Evolutionary conservation across 1,140 invertebrate species (phyloP), one percentile per base, ranked within the genome.

Genomic region (Drosophila serrata): DNA sequence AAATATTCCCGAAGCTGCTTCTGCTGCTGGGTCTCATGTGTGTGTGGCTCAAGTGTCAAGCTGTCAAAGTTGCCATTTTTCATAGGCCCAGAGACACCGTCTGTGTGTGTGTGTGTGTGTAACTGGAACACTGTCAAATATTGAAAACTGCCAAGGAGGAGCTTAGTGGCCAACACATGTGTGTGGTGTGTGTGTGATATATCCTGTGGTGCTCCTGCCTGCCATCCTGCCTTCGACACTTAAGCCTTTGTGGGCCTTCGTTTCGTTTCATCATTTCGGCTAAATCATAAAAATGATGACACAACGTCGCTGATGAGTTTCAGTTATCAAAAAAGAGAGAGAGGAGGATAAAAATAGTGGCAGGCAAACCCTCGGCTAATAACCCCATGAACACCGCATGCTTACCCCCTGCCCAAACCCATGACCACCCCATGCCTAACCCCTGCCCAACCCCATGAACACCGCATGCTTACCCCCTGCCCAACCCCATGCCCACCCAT

Each of bases 21-120:
- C 40, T 43, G 29, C 13, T 22, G 40, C 40, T 43, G 40, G 48
- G n/a, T 33, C 37, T 35, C 62, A 65, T 56, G 70, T 67, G 77
- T 79, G 19, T 51, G 56, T 15, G 48, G 58, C 76, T 82, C 56
- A 59, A 87, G 80, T 87, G 84, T 88, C 84, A 88, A 90, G 77
- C 84, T 88, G 84, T 88, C 84, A 88, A 88, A 88, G 73, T 81
- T 80, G 76, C 84, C 85, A 88, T 88, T 88, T 90, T 84, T 88
- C 84, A 88, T 72, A 69, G 55, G 59, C 64, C 42, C 62, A 53
- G 60, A 53, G 60, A 53, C 55, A 49, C 49, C 7, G 49, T 4
- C 45, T 24, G 43, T 19, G 17, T 22, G 48, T 51, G 48, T 49
- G 9, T 49, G 27, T 51, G 49, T 53, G 31, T 45, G 53, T 43